Conservation (phyloP, 2,888 invertebrate genomes). For the Megalurothrips usitatus region DNA sequence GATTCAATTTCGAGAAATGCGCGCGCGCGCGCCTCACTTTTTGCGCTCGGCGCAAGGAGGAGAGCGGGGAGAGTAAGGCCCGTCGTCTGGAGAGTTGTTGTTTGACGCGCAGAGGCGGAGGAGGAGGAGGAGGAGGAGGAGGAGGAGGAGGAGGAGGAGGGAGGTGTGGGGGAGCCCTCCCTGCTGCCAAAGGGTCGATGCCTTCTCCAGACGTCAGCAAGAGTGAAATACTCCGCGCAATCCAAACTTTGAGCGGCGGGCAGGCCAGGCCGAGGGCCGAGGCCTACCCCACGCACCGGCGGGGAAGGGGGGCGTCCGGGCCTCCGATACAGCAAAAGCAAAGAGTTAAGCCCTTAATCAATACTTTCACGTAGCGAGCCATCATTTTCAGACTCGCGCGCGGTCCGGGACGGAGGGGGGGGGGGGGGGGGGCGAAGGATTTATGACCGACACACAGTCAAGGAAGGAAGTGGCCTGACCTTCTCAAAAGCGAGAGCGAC, state of each 20-base stretch:
- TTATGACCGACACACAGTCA: neutral
- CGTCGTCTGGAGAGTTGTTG: too few species aligned
- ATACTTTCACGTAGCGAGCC: neutral
- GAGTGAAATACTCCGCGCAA: neutral
- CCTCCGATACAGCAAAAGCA: neutral
- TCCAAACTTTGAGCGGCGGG: neutral
- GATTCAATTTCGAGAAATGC: too few species aligned
- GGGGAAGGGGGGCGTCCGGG: neutral
- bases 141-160: too few species aligned
- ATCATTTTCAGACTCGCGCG: neutral
- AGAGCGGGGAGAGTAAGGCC: too few species aligned
- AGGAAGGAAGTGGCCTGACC: too few species aligned
- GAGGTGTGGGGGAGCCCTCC: too few species aligned
- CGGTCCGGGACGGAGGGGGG: neutral
- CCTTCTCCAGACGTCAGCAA: neutral
- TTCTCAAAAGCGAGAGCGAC: neutral
- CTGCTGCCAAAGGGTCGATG: too few species aligned
- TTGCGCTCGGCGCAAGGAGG: too few species aligned
- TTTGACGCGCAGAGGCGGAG: too few species aligned
- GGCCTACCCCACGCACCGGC: too few species aligned
- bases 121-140: too few species aligned
- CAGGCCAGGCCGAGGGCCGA: neutral
- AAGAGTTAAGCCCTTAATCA: conserved; percentile 8
- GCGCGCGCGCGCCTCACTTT: too few species aligned
- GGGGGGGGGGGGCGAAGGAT: neutral